Percentiles rank a stretch among this genome's conserved stretches.
Conservation (phyloP, 1,140 invertebrate species). For the Papilio machaon region DNA sequence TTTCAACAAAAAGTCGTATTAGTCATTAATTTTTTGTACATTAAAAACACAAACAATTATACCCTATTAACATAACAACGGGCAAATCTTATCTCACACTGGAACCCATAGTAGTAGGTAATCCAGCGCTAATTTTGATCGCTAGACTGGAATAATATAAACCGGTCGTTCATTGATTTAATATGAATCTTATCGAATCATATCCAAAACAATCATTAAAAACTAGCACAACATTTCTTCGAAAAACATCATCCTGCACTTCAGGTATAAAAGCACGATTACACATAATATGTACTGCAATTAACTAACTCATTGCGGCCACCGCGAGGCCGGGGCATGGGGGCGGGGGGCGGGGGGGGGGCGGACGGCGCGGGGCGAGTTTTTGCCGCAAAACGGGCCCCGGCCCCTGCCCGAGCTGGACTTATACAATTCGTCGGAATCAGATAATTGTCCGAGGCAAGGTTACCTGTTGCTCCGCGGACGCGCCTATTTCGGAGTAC, state of each 20-base stretch:
- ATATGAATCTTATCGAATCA: not conserved
- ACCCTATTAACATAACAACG: no score
- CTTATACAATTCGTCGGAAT: slow-evolving; percentile 3
- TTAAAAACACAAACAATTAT: no score
- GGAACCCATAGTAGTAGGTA: no score
- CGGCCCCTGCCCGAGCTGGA: slow-evolving; percentile 6
- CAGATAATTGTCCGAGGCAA: slow-evolving; percentile 17
- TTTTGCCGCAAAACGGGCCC: not conserved
- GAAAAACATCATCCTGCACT: not conserved
- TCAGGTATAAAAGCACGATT: not conserved
- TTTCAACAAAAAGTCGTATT: no score
- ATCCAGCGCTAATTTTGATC: no score
- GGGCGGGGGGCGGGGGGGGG: not conserved
- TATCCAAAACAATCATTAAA: not conserved
- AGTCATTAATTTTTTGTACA: no score
- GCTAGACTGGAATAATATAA: no score
- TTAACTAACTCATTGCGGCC: slow-evolving; percentile 2
- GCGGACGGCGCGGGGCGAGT: not conserved
- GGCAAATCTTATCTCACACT: no score
- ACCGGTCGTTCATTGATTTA: not conserved
- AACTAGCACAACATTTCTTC: not conserved
- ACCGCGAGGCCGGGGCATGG: not conserved
- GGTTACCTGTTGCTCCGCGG: slow-evolving; percentile 10
- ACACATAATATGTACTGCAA: not conserved
- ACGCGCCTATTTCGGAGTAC: slow-evolving; percentile 25